Percentiles rank a stretch among this genome's conserved stretches.
Conservation (phyloP, 2,888 invertebrate genomes). For the Crematogaster levior region DNA sequence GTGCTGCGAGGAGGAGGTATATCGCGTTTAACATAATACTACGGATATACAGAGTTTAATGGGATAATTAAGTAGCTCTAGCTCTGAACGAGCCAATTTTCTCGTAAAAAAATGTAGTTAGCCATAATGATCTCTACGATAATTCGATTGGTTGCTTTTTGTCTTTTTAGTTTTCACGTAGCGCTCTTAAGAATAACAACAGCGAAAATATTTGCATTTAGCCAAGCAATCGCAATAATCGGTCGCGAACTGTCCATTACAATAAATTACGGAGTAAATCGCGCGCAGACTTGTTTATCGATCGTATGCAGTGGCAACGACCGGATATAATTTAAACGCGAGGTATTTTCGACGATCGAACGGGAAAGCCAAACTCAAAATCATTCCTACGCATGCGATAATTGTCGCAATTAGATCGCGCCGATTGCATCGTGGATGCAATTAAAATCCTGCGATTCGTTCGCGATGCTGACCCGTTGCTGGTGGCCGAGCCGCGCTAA, state of each 20-base stretch:
- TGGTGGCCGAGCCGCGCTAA: neutral
- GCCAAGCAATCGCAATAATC: neutral
- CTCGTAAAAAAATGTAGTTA: neutral
- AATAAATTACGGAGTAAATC: constrained; percentile 62
- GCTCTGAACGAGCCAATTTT: neutral
- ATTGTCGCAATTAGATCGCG: constrained; percentile 70
- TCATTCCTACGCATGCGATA: constrained; percentile 54
- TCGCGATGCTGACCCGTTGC: neutral
- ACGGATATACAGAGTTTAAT: neutral
- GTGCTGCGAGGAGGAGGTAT: neutral
- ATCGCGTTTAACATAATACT: constrained; percentile 2
- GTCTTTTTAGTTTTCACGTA: no score
- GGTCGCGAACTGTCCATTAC: constrained; percentile 25
- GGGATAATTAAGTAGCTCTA: neutral
- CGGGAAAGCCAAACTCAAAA: constrained; percentile 41
- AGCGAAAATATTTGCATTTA: neutral
- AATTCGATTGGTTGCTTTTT: neutral
- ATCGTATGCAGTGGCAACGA: constrained; percentile 59
- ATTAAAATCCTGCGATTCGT: constrained; percentile 68
- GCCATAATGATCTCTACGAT: neutral
- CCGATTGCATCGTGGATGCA: constrained; percentile 59
- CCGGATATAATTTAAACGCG: constrained; percentile 68
- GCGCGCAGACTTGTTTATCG: constrained; percentile 64
- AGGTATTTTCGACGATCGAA: constrained; percentile 62
- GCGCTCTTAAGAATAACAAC: neutral